A percentile compares a stretch with the other conserved stretches of the same genome.
Conservation (phyloP, 64 coral and sea anemone species). For the Dendrophyllia cribrosa region DNA sequence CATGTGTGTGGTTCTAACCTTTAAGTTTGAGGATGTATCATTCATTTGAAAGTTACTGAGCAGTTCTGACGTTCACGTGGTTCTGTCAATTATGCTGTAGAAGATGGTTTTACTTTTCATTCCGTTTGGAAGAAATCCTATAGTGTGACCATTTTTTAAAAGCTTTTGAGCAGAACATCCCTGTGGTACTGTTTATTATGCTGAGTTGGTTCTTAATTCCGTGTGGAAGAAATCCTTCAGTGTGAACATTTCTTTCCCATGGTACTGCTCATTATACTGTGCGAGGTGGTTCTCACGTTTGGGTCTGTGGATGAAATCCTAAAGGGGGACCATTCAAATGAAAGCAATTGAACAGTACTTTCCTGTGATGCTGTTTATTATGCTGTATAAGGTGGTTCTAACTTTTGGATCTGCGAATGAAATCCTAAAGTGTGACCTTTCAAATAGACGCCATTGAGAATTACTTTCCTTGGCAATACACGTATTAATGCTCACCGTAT, state of each 20-base stretch:
- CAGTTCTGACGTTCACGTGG: too few species aligned
- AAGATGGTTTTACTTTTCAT: too few species aligned
- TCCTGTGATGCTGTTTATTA: neutral
- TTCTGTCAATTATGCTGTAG: too few species aligned
- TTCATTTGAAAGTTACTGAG: too few species aligned
- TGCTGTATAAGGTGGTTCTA: neutral
- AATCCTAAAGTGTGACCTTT: neutral
- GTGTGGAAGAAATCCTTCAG: too few species aligned
- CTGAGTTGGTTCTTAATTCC: too few species aligned
- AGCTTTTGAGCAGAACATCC: too few species aligned
- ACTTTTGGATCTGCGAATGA: neutral
- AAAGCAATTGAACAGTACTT: neutral
- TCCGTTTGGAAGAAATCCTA: too few species aligned
- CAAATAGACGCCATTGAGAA: neutral
- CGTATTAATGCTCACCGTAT: conserved; percentile 60
- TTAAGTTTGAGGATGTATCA: too few species aligned
- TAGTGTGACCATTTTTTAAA: too few species aligned
- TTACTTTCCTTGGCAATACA: neutral
- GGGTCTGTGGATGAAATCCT: neutral
- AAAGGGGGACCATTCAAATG: neutral
- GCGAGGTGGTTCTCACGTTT: neutral
- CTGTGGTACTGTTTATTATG: too few species aligned
- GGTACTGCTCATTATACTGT: neutral
- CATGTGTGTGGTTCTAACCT: too few species aligned
- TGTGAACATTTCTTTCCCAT: neutral